Percentiles rank a stretch among this genome's conserved stretches.
Evolutionary conservation across 2,888 invertebrate genomes (phyloP).

Genomic region (Eueremaeus valkanovi): DNA sequence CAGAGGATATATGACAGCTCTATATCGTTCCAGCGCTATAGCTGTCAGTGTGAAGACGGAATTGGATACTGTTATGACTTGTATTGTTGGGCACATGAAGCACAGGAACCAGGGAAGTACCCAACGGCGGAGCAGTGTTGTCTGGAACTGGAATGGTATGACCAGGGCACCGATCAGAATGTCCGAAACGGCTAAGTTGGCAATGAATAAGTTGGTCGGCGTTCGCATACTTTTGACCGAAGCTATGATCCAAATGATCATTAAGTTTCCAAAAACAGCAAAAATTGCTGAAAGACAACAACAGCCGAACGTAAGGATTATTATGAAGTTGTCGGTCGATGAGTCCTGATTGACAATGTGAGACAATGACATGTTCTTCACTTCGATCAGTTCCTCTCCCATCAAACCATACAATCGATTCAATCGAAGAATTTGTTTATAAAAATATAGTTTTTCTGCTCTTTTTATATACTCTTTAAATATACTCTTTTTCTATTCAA

Average conservation of each 20-base stretch:
- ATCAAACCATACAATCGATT: no score
- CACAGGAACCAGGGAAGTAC: conserved; percentile 80
- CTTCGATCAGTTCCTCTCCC: no score
- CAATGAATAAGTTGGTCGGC: conserved; percentile 77
- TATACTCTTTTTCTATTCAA: no score
- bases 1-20: conserved; percentile 55
- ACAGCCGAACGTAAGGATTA: background rate
- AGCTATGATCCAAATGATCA: conserved; percentile 78
- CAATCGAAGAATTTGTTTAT: background rate
- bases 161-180: conserved; percentile 79
- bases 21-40: conserved; percentile 77
- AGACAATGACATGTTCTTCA: background rate
- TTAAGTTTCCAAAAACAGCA: conserved; percentile 73
- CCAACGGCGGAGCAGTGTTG: conserved; percentile 80
- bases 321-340: background rate
- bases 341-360: conserved; percentile 3
- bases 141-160: conserved; percentile 85
- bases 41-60: conserved; percentile 81
- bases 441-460: no score
- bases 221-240: conserved; percentile 74
- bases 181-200: conserved; percentile 78
- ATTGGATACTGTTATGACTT: conserved; percentile 74
- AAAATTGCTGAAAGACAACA: conserved; percentile 23
- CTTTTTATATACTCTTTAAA: no score
- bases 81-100: conserved; percentile 79